Conservation (phyloP, 1,140 invertebrate genomes). For the Hyles vespertilio region DNA sequence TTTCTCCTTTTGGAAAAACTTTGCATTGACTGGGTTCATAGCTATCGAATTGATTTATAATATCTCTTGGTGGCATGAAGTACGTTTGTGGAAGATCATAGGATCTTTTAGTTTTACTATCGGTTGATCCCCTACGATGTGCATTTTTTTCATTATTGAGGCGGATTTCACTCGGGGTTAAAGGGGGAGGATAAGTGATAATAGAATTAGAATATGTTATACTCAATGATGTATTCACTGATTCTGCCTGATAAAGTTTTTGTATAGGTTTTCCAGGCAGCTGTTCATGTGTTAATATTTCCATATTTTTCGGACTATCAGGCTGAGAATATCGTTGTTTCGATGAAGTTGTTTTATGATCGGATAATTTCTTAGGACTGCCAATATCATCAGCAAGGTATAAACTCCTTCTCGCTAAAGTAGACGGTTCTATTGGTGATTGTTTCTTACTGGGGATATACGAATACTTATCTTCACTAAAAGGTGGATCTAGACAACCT, state of each 20-base stretch:
- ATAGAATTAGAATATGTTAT: conserved; percentile 33
- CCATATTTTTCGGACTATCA: not conserved
- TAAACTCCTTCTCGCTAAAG: not conserved
- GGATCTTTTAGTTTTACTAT: conserved; percentile 27
- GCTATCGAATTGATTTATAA: conserved; percentile 5
- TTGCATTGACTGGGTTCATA: not conserved
- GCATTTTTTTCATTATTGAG: conserved; percentile 18
- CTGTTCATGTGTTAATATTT: not conserved
- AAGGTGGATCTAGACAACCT: conserved; percentile 62
- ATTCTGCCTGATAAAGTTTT: conserved; percentile 12
- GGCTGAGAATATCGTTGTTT: not conserved
- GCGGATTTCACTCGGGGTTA: conserved; percentile 16
- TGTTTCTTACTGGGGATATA: conserved; percentile 28
- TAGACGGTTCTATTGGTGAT: not conserved
- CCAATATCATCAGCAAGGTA: not conserved
- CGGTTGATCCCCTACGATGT: conserved; percentile 20
- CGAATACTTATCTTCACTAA: conserved; percentile 54
- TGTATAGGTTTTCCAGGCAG: not conserved
- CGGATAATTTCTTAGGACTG: conserved; percentile 1
- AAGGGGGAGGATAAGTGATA: conserved; percentile 42
- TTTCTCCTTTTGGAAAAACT: too few relatives aligned
- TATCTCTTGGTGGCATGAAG: conserved; percentile 34
- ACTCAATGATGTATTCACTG: conserved; percentile 18
- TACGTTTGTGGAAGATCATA: conserved; percentile 30
- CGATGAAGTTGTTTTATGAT: conserved; percentile 1